Base-by-base conservation (phyloP, 2,888 invertebrate species). In the Agriotes lineatus region DNA sequence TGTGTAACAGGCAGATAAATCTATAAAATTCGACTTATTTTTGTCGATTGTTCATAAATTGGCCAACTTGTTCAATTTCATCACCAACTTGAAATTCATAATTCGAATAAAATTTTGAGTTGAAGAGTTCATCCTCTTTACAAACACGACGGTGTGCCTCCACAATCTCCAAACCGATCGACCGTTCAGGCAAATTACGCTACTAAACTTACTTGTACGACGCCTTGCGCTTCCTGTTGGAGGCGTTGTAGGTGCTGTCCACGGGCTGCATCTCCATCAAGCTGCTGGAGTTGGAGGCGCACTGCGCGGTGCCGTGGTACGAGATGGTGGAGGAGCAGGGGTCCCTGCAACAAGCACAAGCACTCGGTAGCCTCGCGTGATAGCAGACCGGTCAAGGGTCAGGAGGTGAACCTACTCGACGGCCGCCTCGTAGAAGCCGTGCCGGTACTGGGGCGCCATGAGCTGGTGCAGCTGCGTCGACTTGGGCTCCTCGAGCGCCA, bases 131-230 rank as follows among this genome's bases (percentile, higher is more conserved):
- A n/a, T n/a, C n/a, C n/a, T n/a, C n/a, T n/a, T n/a, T n/a, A n/a
- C n/a, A n/a, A n/a, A n/a, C n/a, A n/a, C n/a, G n/a, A n/a, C n/a
- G n/a, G n/a, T n/a, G n/a, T n/a, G n/a, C n/a, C n/a, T n/a, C n/a
- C n/a, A n/a, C n/a, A n/a, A n/a, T n/a, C n/a, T n/a, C n/a, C n/a
- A n/a, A n/a, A n/a, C n/a, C n/a, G n/a, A n/a, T n/a, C n/a, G n/a
- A n/a, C n/a, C n/a, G n/a, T n/a, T n/a, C n/a, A n/a, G n/a, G n/a
- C n/a, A n/a, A n/a, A n/a, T n/a, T n/a, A n/a, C n/a, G n/a, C n/a
- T n/a, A n/a, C n/a, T n/a, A n/a, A 35, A 72, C 87, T 86, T 81
- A 88, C 88, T 85, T 84, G 74, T 82, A 84, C 39, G 86, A 86
- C 37, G 84, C 80, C 81, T 87, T 88, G 66, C 87, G 80, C 76